A percentile compares a stretch with the other conserved stretches of the same genome.
Evolutionary conservation across 2,113 vertebrate species (phyloP).

Genomic region (Albula glossodonta): DNA sequence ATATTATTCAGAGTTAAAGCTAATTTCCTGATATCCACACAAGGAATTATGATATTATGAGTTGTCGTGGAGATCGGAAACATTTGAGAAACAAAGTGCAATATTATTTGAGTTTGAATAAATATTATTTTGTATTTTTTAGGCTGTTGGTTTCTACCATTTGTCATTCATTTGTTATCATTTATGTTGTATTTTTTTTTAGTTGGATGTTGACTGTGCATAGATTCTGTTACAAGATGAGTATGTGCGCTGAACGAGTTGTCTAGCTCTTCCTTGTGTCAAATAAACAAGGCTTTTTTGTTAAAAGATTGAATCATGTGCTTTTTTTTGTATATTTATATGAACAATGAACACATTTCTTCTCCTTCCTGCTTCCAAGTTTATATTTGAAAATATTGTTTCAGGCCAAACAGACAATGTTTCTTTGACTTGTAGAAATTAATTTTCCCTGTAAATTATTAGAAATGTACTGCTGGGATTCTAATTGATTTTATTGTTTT

Average conservation of each 20-base stretch:
- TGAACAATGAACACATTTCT: no score
- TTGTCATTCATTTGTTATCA: constrained; percentile 61
- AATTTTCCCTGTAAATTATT: not conserved
- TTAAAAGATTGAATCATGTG: not conserved
- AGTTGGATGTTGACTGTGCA: constrained; percentile 84
- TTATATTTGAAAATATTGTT: no score
- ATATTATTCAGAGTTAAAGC: constrained; percentile 82
- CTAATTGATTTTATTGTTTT: no score
- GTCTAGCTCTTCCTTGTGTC: constrained; percentile 87
- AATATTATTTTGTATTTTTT: constrained; percentile 79
- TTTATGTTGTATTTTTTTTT: constrained; percentile 58
- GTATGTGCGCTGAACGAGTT: constrained; percentile 87
- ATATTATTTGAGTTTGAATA: constrained; percentile 85
- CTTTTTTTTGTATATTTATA: no score
- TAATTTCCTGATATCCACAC: constrained; percentile 76
- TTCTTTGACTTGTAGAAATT: not conserved
- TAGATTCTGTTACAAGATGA: constrained; percentile 89
- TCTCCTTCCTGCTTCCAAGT: no score
- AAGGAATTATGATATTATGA: constrained; percentile 73
- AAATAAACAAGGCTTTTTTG: constrained; percentile 21
- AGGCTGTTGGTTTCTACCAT: constrained; percentile 72
- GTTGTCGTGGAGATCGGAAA: constrained; percentile 80
- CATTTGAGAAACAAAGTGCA: constrained; percentile 94
- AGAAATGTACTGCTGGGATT: not conserved
- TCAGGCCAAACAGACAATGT: not conserved